Evolutionary conservation across 2,888 invertebrate species (phyloP).

Genomic region (Cataglyphis cursor): DNA sequence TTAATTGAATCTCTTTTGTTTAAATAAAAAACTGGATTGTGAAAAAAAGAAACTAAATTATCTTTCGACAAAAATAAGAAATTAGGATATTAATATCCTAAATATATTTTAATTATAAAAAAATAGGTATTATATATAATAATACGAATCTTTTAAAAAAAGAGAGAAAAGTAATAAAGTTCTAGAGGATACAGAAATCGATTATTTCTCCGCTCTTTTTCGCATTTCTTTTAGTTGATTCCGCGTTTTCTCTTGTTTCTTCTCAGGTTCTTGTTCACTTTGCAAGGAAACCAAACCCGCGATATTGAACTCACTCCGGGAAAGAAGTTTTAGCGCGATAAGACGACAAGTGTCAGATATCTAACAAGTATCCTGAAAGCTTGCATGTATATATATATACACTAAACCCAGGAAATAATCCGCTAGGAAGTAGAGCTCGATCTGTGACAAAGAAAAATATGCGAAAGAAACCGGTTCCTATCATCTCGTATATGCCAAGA

Average conservation of each 20-base stretch:
- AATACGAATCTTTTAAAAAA: constrained; percentile 9
- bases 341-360: constrained; percentile 70
- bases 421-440: not conserved
- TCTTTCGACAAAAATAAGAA: not conserved
- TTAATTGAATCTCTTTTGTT: not conserved
- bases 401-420: constrained; percentile 21
- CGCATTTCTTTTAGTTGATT: constrained; percentile 33
- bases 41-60: not conserved
- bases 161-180: constrained; percentile 16
- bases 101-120: constrained; percentile 6
- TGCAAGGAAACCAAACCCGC: constrained; percentile 43
- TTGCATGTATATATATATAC: constrained; percentile 5
- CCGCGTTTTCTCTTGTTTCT: constrained; percentile 7
- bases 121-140: constrained; percentile 9
- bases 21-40: not conserved
- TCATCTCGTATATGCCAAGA: not conserved
- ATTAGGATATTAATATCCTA: constrained; percentile 6
- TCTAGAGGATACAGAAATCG: constrained; percentile 44
- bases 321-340: constrained; percentile 75
- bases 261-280: constrained; percentile 22
- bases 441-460: constrained; percentile 26
- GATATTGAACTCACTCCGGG: constrained; percentile 71
- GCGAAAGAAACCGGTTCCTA: constrained; percentile 12
- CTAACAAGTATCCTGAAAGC: constrained; percentile 17
- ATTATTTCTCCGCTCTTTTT: constrained; percentile 41